phyloP scores from a whole-genome alignment of 2,888 invertebrate genomes.

The Apantesis nais region DNA sequence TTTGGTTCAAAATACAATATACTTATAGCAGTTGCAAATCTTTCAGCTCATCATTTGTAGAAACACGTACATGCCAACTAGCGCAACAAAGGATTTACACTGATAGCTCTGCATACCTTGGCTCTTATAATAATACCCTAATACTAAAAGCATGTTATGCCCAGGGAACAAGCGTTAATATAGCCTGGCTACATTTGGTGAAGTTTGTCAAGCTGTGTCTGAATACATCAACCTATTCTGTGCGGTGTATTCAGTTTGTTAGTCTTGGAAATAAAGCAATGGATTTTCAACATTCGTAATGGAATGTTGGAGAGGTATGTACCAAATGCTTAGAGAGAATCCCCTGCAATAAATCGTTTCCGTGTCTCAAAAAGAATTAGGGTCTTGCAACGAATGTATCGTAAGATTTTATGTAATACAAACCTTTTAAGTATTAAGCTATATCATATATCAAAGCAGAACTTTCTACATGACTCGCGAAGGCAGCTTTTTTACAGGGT shows the following conservation, averaged over 20 bases:
- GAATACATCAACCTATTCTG: conserved; percentile 33
- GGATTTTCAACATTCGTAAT: conserved; percentile 38
- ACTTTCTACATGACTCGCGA: conserved; percentile 19
- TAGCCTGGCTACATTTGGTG: conserved; percentile 20
- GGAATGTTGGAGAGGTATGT: conserved; percentile 39
- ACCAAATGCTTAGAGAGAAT: conserved; percentile 36
- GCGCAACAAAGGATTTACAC: conserved; percentile 28
- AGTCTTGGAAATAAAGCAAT: conserved; percentile 33
- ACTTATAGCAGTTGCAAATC: conserved; percentile 10
- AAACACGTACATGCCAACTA: conserved; percentile 16
- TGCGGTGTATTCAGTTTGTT: neutral
- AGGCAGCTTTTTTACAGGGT: conserved; percentile 22
- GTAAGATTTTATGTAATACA: conserved; percentile 26
- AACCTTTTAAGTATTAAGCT: conserved; percentile 29
- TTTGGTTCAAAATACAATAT: neutral
- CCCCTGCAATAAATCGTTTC: conserved; percentile 42
- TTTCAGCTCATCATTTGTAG: conserved; percentile 2
- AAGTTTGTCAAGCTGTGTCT: conserved; percentile 30
- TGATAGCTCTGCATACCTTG: conserved; percentile 20
- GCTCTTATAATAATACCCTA: conserved; percentile 15
- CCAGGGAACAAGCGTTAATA: conserved; percentile 19
- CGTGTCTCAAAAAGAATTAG: conserved; percentile 44
- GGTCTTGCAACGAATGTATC: conserved; percentile 27
- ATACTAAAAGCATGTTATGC: conserved; percentile 16
- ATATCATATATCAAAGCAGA: conserved; percentile 31